Conservation (phyloP, 2,888 invertebrate genomes). For the Buathra laborator region DNA sequence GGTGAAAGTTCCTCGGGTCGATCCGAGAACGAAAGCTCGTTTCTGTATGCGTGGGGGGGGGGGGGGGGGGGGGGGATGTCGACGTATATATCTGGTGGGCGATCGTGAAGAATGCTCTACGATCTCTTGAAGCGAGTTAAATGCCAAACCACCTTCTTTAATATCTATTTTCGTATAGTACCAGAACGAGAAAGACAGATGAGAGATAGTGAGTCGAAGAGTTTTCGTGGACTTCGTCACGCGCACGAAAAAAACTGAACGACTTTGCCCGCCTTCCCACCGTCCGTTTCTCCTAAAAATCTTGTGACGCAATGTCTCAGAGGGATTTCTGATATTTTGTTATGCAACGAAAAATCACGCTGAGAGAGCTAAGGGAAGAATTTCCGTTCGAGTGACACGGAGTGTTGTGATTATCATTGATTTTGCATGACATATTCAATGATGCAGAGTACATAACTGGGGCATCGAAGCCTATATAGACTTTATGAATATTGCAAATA, state of each 20-base stretch:
- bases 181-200: slow-evolving; percentile 7
- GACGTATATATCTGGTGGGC: background rate
- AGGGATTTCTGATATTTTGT: background rate
- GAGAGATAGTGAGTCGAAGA: background rate
- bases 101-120: background rate
- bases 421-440: background rate
- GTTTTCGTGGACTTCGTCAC: too few species aligned
- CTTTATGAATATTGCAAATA: slow-evolving; percentile 3
- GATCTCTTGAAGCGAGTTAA: background rate
- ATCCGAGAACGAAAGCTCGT: background rate
- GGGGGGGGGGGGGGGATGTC: too few species aligned
- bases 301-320: too few species aligned
- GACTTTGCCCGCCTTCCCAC: too few species aligned
- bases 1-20: background rate
- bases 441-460: background rate
- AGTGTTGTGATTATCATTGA: background rate
- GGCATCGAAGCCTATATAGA: background rate
- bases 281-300: too few species aligned
- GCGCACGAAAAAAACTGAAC: too few species aligned
- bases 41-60: background rate
- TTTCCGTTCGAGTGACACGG: background rate
- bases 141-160: slow-evolving; percentile 18
- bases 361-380: background rate
- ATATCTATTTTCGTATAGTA: slow-evolving; percentile 9
- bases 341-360: background rate